A percentile compares a stretch with the other conserved stretches of the same genome.
Evolutionary conservation across 2,888 invertebrate species (phyloP).

Genomic region (Amorpha juglandis): DNA sequence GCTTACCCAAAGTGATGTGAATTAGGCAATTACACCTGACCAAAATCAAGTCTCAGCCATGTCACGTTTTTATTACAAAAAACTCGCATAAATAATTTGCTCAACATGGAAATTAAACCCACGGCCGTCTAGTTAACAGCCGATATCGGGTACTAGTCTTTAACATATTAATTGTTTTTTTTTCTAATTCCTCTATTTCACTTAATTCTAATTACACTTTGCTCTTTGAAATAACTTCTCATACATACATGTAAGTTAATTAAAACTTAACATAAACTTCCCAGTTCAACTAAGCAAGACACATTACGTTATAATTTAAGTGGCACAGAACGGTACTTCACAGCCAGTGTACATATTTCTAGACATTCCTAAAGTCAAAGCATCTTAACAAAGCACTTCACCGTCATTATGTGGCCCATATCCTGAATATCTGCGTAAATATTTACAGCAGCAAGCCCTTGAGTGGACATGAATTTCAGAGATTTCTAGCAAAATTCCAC

Average conservation of each 20-base stretch:
- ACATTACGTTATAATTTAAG: not conserved
- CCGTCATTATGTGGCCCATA: no score
- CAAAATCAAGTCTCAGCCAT: no score
- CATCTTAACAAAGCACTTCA: constrained; percentile 7
- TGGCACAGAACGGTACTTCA: not conserved
- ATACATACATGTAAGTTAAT: not conserved
- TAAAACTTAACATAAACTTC: not conserved
- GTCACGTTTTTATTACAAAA: no score
- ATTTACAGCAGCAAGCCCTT: not conserved
- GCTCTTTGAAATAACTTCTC: not conserved
- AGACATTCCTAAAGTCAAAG: not conserved
- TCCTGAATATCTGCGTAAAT: not conserved
- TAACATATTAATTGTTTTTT: no score
- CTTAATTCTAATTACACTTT: not conserved
- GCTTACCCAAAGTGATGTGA: no score
- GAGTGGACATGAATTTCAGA: not conserved
- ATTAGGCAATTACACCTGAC: no score
- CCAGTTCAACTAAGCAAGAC: not conserved
- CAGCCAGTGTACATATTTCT: not conserved
- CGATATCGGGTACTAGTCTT: no score
- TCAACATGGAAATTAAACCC: no score
- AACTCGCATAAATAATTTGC: no score
- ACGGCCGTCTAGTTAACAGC: no score
- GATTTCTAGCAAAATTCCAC: not conserved
- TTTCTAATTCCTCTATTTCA: no score